phyloP scores from a whole-genome alignment of 2,888 invertebrate genomes.

The Drosophila bunnanda region DNA sequence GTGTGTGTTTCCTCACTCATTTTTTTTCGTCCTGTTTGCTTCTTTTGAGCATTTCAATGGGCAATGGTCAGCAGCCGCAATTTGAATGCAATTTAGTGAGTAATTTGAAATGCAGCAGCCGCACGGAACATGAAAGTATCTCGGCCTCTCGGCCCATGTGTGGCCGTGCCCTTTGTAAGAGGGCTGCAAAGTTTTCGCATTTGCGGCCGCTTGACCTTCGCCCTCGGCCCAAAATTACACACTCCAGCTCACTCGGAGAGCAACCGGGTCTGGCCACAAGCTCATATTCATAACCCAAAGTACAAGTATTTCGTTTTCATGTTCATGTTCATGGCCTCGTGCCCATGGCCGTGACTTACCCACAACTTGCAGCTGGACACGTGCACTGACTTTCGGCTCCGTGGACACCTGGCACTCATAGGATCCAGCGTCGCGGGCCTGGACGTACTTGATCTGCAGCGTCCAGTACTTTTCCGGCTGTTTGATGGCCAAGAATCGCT shows the following conservation, averaged over 20 bases:
- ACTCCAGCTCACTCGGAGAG: constrained; percentile 14
- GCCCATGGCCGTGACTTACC: constrained; percentile 87
- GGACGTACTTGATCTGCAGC: constrained; percentile 95
- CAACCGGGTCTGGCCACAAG: constrained; percentile 18
- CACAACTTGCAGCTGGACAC: constrained; percentile 95
- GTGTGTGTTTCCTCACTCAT: constrained; percentile 16
- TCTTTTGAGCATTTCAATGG: constrained; percentile 60
- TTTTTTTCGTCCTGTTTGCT: constrained; percentile 30
- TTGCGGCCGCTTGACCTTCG: constrained; percentile 66
- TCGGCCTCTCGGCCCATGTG: constrained; percentile 27
- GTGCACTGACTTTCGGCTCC: constrained; percentile 97
- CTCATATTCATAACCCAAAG: constrained; percentile 19
- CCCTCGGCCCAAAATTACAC: constrained; percentile 53
- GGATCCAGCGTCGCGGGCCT: constrained; percentile 94
- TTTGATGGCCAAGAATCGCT: constrained; percentile 93
- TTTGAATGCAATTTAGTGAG: constrained; percentile 78
- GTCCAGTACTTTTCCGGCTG: constrained; percentile 89
- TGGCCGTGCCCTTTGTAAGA: constrained; percentile 33
- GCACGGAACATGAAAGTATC: constrained; percentile 60
- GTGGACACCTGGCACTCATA: constrained; percentile 98
- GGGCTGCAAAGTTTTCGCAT: constrained; percentile 38
- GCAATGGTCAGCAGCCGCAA: constrained; percentile 59
- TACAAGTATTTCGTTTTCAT: constrained; percentile 25
- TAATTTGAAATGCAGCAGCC: constrained; percentile 67
- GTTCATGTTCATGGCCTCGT: constrained; percentile 34